Conservation (phyloP, 2,797 vertebrate genomes). For the Bradypodion ventrale region DNA sequence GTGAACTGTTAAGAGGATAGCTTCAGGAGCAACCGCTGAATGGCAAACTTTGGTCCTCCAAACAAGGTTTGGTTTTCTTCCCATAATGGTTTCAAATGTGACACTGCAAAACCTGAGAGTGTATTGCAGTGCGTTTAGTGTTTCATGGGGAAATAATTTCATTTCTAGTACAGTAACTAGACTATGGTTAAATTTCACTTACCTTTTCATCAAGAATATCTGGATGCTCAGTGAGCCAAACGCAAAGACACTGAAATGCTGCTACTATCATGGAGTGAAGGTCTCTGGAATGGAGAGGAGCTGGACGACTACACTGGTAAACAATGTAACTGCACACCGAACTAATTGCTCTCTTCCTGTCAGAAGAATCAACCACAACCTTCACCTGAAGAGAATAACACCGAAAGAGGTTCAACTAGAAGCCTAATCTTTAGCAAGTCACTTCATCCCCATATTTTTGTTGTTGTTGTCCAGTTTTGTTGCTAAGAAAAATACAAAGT, state of each 20-base stretch:
- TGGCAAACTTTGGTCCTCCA: neutral
- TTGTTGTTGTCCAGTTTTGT: neutral
- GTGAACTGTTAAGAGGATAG: neutral
- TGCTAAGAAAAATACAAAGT: neutral
- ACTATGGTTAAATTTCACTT: neutral
- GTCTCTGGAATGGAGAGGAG: constrained; percentile 90
- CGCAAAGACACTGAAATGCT: constrained; percentile 91
- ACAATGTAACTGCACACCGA: constrained; percentile 90
- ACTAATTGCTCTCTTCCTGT: constrained; percentile 83
- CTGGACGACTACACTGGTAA: constrained; percentile 91
- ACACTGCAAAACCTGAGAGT: neutral
- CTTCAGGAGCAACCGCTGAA: neutral
- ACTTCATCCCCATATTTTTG: rapidly evolving
- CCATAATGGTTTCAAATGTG: neutral
- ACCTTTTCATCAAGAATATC: constrained; percentile 93
- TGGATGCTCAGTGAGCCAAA: constrained; percentile 90
- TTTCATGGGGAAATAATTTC: neutral
- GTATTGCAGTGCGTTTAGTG: neutral
- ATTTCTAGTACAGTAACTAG: neutral
- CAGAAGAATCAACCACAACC: constrained; percentile 81
- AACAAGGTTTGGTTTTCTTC: neutral
- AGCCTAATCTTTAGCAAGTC: neutral
- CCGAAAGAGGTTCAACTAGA: constrained; percentile 37
- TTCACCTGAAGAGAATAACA: constrained; percentile 78
- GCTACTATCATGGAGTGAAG: constrained; percentile 95